phyloP scores from a whole-genome alignment of 2,113 vertebrate species.

The Thomomys bottae region DNA sequence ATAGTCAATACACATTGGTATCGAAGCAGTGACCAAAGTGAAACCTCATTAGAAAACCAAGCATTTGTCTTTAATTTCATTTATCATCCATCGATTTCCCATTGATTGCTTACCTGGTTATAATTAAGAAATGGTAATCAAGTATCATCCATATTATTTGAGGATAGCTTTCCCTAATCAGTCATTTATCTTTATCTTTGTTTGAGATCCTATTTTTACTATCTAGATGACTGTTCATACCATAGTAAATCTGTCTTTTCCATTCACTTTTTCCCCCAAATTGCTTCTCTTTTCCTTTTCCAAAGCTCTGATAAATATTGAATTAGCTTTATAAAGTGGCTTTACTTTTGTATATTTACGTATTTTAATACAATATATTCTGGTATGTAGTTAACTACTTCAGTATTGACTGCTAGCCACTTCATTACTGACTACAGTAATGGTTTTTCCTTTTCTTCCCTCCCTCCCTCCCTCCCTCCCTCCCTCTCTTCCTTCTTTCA shows the following conservation, averaged over 20 bases:
- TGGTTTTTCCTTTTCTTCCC: no score
- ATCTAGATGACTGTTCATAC: neutral
- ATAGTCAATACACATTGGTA: neutral
- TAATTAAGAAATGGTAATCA: neutral
- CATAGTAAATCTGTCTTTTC: neutral
- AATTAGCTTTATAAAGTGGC: neutral
- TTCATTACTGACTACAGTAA: neutral
- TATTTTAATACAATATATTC: neutral
- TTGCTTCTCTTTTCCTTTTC: neutral
- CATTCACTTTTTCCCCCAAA: neutral
- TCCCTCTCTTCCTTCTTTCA: no score
- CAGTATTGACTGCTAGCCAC: neutral
- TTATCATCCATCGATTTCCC: neutral
- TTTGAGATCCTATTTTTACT: neutral
- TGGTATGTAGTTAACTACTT: neutral
- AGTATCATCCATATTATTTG: neutral
- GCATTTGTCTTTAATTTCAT: neutral
- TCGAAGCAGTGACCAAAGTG: neutral
- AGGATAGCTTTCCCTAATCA: neutral
- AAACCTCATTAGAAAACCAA: neutral
- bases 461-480: no score
- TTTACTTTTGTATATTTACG: slow-evolving; percentile 2
- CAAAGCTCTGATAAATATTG: neutral
- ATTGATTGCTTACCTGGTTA: neutral
- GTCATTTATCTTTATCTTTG: neutral